Percentiles rank a stretch among this genome's conserved stretches.
phyloP scores from a whole-genome alignment of 2,888 invertebrate genomes.

The Aphidius colemani region DNA sequence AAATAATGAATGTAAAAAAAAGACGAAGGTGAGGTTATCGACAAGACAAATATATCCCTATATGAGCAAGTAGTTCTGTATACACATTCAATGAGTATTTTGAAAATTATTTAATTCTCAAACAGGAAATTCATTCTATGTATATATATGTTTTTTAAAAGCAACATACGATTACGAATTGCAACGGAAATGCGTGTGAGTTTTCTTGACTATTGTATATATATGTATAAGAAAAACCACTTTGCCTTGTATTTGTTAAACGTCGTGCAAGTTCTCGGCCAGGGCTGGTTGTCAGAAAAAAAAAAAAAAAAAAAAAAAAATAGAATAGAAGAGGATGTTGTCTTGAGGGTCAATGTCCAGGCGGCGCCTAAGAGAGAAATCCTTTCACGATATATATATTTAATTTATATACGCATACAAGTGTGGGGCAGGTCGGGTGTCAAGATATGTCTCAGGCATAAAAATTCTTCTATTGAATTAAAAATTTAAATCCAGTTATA shows the following conservation, averaged over 20 bases:
- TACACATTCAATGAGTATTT: too few species aligned
- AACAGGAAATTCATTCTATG: too few species aligned
- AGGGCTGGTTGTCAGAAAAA: slow-evolving; percentile 16
- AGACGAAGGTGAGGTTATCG: too few species aligned
- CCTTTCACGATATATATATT: slow-evolving; percentile 20
- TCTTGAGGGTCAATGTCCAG: slow-evolving; percentile 55
- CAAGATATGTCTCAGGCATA: slow-evolving; percentile 14
- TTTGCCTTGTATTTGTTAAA: slow-evolving; percentile 22
- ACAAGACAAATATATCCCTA: too few species aligned
- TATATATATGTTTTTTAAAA: too few species aligned
- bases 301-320: not conserved
- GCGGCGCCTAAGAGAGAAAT: slow-evolving; percentile 56
- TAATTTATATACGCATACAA: not conserved
- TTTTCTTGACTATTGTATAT: slow-evolving; percentile 19
- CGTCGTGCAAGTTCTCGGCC: slow-evolving; percentile 27
- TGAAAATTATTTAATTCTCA: too few species aligned
- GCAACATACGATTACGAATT: not conserved
- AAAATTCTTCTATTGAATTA: not conserved
- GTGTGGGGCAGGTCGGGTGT: slow-evolving; percentile 54
- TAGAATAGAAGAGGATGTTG: slow-evolving; percentile 17
- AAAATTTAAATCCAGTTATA: slow-evolving; percentile 10
- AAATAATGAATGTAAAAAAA: too few species aligned
- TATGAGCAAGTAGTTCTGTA: too few species aligned
- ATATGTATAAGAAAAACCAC: not conserved
- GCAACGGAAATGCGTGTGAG: slow-evolving; percentile 33